Percentiles rank a stretch among this genome's conserved stretches.
Conservation (phyloP, 2,113 vertebrate species). For the Dascyllus trimaculatus region DNA sequence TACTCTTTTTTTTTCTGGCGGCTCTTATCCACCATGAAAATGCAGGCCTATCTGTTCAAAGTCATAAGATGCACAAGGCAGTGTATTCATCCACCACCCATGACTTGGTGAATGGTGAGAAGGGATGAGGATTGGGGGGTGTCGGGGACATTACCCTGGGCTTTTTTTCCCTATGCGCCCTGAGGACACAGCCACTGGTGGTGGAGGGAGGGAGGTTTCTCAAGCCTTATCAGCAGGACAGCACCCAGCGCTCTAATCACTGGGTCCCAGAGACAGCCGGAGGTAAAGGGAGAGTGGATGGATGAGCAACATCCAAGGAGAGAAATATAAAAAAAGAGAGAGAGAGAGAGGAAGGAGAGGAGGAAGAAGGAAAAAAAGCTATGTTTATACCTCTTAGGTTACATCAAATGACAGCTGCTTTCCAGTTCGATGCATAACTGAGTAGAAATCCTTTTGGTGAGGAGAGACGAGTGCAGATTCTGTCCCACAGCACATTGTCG, state of each 20-base stretch:
- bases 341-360: background rate
- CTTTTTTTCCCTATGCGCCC: conserved; percentile 45
- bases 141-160: conserved; percentile 50
- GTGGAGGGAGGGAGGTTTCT: conserved; percentile 74
- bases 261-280: conserved; percentile 78
- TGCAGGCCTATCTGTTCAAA: conserved; percentile 40
- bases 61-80: conserved; percentile 31
- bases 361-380: background rate
- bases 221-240: conserved; percentile 88
- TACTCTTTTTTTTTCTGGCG: conserved; percentile 24
- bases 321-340: background rate
- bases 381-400: conserved; percentile 69
- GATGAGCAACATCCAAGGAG: conserved; percentile 62
- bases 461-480: conserved; percentile 46
- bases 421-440: conserved; percentile 65
- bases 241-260: conserved; percentile 88
- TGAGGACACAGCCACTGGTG: conserved; percentile 69
- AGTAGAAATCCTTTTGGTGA: conserved; percentile 55
- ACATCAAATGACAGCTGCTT: conserved; percentile 71
- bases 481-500: conserved; percentile 42
- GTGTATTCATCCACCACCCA: conserved; percentile 47
- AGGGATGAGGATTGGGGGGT: conserved; percentile 26
- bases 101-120: conserved; percentile 44
- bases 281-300: conserved; percentile 67
- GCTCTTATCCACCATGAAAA: conserved; percentile 58